Conservation (phyloP, 2,113 vertebrate genomes). For the Entelurus aequoreus region DNA sequence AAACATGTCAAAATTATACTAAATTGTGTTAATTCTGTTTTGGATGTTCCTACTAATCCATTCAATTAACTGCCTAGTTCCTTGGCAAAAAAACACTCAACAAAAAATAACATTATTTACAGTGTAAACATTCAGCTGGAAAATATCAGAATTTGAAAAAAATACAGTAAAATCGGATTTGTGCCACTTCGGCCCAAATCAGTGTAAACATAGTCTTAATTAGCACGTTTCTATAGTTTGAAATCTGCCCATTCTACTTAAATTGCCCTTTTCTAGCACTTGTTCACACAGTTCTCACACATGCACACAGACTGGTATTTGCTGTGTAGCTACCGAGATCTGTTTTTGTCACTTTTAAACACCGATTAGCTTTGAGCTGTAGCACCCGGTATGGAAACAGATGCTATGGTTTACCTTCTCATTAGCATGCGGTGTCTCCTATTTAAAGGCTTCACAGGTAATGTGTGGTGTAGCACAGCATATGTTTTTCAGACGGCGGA, state of each 20-base stretch:
- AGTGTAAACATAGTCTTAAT: neutral
- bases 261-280: conserved; percentile 14
- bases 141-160: too few species aligned
- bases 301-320: conserved; percentile 1
- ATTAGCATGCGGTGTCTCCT: neutral
- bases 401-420: neutral
- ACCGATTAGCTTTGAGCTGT: neutral
- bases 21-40: too few species aligned
- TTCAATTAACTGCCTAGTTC: too few species aligned
- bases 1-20: too few species aligned
- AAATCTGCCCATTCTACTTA: conserved; percentile 15
- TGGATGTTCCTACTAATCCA: too few species aligned
- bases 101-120: too few species aligned
- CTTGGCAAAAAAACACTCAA: too few species aligned
- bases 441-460: neutral
- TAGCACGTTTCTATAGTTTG: conserved; percentile 8
- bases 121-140: too few species aligned
- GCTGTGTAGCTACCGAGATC: neutral
- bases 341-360: neutral
- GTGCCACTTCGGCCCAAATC: too few species aligned
- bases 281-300: neutral
- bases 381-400: neutral
- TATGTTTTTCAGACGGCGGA: neutral
- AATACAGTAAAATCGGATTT: too few species aligned
- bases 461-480: neutral